These are phyloP conservation scores for Drosophila funebris DNA, from an alignment of 1,140 invertebrate species.

Conservation along the genomic window DNA sequence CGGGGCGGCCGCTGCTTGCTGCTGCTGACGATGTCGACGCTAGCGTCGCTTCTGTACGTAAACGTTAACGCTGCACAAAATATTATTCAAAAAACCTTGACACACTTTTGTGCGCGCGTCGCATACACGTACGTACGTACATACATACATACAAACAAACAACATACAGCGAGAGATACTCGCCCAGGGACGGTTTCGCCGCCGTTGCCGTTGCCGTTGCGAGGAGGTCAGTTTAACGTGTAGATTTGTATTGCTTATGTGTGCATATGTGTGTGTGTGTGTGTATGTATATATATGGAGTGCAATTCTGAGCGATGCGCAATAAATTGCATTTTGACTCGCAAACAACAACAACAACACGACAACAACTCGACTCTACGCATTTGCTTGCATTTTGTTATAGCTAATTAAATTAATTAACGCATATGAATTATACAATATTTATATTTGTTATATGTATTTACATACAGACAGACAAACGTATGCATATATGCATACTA, in stretches of 20 bases:
- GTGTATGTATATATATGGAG: slow-evolving; percentile 43
- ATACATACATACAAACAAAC: slow-evolving; percentile 20
- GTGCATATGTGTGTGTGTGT: slow-evolving; percentile 6
- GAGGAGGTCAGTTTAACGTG: slow-evolving; percentile 77
- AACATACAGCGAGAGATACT: slow-evolving; percentile 61
- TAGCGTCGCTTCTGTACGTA: slow-evolving; percentile 55
- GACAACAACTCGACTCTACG: background rate
- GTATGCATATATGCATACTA: slow-evolving; percentile 22
- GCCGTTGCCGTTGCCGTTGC: slow-evolving; percentile 11
- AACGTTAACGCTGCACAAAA: slow-evolving; percentile 80
- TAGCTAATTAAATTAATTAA: slow-evolving; percentile 62
- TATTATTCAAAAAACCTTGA: slow-evolving; percentile 83
- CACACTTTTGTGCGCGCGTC: slow-evolving; percentile 82
- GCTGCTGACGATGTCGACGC: slow-evolving; percentile 23
- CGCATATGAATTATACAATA: slow-evolving; percentile 48
- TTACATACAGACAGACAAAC: slow-evolving; percentile 1
- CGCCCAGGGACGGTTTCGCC: slow-evolving; percentile 81
- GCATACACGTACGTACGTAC: slow-evolving; percentile 62
- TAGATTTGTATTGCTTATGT: slow-evolving; percentile 68
- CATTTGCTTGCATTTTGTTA: slow-evolving; percentile 18
- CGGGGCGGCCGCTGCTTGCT: slow-evolving; percentile 31
- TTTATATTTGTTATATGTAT: slow-evolving; percentile 41
- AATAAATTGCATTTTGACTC: slow-evolving; percentile 68
- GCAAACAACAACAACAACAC: slow-evolving; percentile 12
- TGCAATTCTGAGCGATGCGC: slow-evolving; percentile 73